Evolutionary conservation across 2,113 vertebrate genomes (phyloP).

Genomic region (Monopterus albus): DNA sequence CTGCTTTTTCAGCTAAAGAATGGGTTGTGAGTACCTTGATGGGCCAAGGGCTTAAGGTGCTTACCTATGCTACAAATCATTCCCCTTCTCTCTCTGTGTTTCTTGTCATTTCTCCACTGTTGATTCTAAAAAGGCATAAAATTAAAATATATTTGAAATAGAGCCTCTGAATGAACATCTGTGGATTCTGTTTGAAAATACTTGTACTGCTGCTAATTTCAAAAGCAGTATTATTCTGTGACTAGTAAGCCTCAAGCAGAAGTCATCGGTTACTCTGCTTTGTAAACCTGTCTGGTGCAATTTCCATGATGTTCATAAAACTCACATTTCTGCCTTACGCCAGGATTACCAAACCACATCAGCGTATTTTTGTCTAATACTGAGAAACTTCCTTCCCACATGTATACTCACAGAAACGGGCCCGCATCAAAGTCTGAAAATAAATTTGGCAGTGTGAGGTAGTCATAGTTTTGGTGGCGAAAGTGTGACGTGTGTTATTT

Average conservation of each 20-base stretch:
- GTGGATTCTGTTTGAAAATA: too few relatives aligned
- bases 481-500: not conserved
- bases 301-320: not conserved
- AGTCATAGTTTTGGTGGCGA: not conserved
- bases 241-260: too few relatives aligned
- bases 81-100: not conserved
- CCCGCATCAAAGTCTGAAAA: not conserved
- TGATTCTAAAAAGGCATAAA: too few relatives aligned
- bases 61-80: not conserved
- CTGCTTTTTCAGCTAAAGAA: not conserved
- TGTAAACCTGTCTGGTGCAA: not conserved
- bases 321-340: not conserved
- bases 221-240: not conserved
- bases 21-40: too few relatives aligned
- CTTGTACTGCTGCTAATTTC: not conserved
- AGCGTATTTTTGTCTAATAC: not conserved
- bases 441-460: not conserved
- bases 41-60: not conserved
- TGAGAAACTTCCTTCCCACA: slow-evolving; percentile 2
- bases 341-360: not conserved
- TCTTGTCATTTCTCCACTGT: too few relatives aligned
- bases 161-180: not conserved
- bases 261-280: not conserved
- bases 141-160: too few relatives aligned
- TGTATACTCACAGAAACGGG: not conserved